A percentile compares a stretch with the other conserved stretches of the same genome.
phyloP scores from a whole-genome alignment of 2,113 vertebrate genomes.

The Felis chaus region DNA sequence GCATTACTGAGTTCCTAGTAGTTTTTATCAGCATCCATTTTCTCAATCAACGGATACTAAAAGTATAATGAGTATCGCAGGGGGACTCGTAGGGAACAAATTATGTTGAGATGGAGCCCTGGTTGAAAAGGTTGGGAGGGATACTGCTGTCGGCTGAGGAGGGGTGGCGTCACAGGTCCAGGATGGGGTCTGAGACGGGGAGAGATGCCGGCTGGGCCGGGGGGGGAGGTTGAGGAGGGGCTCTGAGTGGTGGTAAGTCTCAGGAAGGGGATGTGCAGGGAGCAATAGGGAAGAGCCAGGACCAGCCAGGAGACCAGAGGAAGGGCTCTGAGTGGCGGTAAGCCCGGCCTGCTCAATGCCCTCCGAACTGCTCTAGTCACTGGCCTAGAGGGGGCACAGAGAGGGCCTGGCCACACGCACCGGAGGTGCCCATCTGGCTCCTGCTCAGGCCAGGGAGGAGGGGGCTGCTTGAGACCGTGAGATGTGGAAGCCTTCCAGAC shows the following conservation, averaged over 20 bases:
- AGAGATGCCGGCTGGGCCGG: not conserved
- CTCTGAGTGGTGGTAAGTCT: too few species aligned
- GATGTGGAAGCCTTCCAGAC: not conserved
- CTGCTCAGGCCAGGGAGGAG: not conserved
- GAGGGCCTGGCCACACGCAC: not conserved
- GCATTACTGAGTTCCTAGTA: constrained; percentile 23
- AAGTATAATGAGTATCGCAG: not conserved
- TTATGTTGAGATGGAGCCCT: not conserved
- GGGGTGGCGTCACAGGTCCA: not conserved
- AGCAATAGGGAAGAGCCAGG: not conserved
- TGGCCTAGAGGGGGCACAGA: not conserved
- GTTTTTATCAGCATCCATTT: constrained; percentile 40
- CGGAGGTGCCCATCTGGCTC: not conserved
- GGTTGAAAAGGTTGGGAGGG: not conserved
- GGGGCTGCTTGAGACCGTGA: not conserved
- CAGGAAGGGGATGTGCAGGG: accelerated
- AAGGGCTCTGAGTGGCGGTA: not conserved
- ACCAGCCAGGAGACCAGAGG: not conserved
- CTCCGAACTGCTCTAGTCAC: too few species aligned
- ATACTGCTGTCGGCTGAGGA: accelerated
- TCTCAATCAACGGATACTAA: constrained; percentile 60
- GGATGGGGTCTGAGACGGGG: not conserved
- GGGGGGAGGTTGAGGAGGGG: not conserved
- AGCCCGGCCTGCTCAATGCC: not conserved
- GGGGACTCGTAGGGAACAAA: not conserved